These are phyloP conservation scores for Drosophila varians DNA, from an alignment of 1,140 invertebrate species.

Conservation along the genomic window DNA sequence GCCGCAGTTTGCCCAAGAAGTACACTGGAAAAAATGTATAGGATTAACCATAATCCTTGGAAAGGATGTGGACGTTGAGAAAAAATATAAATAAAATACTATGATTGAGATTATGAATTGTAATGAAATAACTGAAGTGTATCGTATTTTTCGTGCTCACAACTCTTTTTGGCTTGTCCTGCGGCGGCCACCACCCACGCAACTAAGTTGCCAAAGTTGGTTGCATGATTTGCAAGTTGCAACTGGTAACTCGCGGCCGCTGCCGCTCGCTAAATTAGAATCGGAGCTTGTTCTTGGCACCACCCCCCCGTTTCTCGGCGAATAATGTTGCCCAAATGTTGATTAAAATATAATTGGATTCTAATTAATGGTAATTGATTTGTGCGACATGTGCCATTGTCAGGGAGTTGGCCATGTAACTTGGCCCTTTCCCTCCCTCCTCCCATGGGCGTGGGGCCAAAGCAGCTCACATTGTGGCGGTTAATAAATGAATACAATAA, in stretches of 20 bases:
- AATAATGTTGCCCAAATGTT: slow-evolving; percentile 35
- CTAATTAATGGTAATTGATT: slow-evolving; percentile 77
- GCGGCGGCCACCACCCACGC: slow-evolving; percentile 20
- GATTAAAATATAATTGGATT: slow-evolving; percentile 71
- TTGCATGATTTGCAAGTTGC: slow-evolving; percentile 65
- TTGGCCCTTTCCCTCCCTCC: neutral
- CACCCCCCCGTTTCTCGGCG: neutral
- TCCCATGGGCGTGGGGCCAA: neutral
- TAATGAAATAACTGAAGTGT: neutral
- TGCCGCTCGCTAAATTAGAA: neutral
- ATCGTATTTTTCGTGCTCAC: neutral
- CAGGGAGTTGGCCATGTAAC: slow-evolving; percentile 1
- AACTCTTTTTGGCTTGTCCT: slow-evolving; percentile 1
- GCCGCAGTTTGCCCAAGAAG: neutral
- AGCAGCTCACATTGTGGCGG: too few relatives aligned
- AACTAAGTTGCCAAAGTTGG: slow-evolving; percentile 72
- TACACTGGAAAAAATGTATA: neutral
- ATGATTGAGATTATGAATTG: neutral
- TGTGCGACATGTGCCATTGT: slow-evolving; percentile 46
- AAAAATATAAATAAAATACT: neutral
- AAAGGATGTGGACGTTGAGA: too few relatives aligned
- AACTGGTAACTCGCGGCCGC: slow-evolving; percentile 13
- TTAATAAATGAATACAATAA: too few relatives aligned
- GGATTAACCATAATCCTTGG: neutral
- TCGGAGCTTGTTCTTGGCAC: neutral